phyloP scores from a whole-genome alignment of 2,888 invertebrate species.

The Acanthopleura granulata region DNA sequence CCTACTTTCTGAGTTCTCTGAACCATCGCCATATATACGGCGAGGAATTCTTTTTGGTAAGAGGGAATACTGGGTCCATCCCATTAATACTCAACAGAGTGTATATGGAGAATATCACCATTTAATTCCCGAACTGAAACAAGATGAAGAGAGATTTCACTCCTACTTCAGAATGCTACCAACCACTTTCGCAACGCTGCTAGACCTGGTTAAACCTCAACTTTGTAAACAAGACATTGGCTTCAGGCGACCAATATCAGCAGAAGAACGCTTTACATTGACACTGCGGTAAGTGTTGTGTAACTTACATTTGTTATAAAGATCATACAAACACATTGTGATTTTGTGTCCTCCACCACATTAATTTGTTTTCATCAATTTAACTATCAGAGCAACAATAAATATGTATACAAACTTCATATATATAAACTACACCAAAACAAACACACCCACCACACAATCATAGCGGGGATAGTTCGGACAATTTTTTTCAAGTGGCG shows the following conservation, averaged over 20 bases:
- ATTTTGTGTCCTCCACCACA: too few species aligned
- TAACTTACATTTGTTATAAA: too few species aligned
- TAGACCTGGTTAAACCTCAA: not conserved
- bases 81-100: not conserved
- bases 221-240: not conserved
- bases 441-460: too few species aligned
- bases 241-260: not conserved
- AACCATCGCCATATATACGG: constrained; percentile 1
- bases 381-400: too few species aligned
- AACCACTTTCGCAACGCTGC: not conserved
- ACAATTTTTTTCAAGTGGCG: too few species aligned
- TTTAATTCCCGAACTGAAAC: not conserved
- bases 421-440: too few species aligned
- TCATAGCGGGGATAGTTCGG: too few species aligned
- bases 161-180: not conserved
- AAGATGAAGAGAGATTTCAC: not conserved
- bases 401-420: too few species aligned
- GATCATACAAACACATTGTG: too few species aligned
- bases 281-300: not conserved
- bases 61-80: not conserved
- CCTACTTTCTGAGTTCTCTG: not conserved
- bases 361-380: too few species aligned
- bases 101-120: not conserved
- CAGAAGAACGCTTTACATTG: not conserved
- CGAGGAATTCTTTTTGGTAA: not conserved